Percentiles rank a stretch among this genome's conserved stretches.
Evolutionary conservation across 1,140 invertebrate genomes (phyloP).

Genomic region (Euura lappo): DNA sequence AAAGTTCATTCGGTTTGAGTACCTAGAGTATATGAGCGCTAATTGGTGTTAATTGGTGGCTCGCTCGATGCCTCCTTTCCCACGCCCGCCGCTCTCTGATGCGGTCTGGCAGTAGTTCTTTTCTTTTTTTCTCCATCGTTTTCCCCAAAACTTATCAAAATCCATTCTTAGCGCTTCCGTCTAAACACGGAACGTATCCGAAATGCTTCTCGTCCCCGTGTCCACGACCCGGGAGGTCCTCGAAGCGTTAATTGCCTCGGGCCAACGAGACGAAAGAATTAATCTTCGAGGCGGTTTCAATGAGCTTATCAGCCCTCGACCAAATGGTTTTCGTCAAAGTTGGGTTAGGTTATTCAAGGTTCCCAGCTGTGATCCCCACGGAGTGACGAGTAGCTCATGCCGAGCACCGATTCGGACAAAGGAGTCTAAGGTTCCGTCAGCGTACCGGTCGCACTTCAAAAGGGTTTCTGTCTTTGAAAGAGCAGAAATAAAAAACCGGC

Average conservation of each 20-base stretch:
- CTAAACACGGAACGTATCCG: no score
- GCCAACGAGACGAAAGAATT: neutral
- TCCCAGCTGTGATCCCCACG: neutral
- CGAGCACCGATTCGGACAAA: neutral
- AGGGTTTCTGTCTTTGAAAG: neutral
- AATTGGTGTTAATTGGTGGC: conserved; percentile 55
- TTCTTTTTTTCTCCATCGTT: conserved; percentile 21
- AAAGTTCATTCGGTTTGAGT: conserved; percentile 24
- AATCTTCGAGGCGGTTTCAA: neutral
- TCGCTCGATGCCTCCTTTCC: conserved; percentile 44
- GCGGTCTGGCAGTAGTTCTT: no score
- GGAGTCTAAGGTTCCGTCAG: neutral
- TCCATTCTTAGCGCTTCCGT: no score
- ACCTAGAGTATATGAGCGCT: conserved; percentile 50
- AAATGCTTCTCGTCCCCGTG: neutral
- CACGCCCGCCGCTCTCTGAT: conserved; percentile 42
- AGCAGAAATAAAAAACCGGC: neutral
- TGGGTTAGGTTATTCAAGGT: conserved; percentile 5
- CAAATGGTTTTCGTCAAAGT: no score
- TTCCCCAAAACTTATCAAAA: no score
- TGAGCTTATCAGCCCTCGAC: no score
- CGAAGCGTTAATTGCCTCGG: neutral
- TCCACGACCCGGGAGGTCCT: neutral
- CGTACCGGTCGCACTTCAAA: neutral
- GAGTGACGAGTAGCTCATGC: neutral